Base-by-base conservation (phyloP, 1,140 invertebrate genomes). In the Saxidomus purpurata region DNA sequence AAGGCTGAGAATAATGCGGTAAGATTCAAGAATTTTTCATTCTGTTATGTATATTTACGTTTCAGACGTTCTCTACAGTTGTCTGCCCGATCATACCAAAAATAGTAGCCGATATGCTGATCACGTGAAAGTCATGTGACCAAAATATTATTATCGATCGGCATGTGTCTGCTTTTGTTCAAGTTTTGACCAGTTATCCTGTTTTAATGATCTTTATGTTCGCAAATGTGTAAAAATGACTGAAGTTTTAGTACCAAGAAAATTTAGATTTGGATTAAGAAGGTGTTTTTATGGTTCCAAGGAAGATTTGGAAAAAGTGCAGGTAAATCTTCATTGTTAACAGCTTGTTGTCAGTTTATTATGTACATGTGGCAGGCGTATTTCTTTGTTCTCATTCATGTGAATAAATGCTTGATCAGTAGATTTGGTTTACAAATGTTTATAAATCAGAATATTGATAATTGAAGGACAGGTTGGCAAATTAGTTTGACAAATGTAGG, bases 111-210 rank as follows among this genome's bases (percentile, higher is more conserved):
- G 15, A 47, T 28, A 47, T 55, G 8, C 13, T 59, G 28, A 63
- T 74, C 87, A 89, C 87, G 40, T 89, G 87, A 77, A 36, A 47
- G 87, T 89, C 87, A 89, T 89, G 80, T 89, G 87, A 89, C 52
- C 71, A 89, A 47, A 83, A 83, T 74, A 89, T 74, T 61, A 49
- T 67, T 17, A 85, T 85, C 61, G 86, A 69, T 88, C 59, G 40
- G 52, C 55, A 71, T 49, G 86, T 59, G 76, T 88, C 86, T 52
- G 43, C 82, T 67, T 79, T 88, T 88, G 86, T 88, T 88, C 86
- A 55, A 69, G 86, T 88, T 55, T 67, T 79, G 76, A 88, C 86
- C 76, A 81, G 86, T 88, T 80, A 67, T 71, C 3, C 28, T 71
- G 28, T 55, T 31, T 79, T 13, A n/a, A 3, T 19, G 6, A 34